Percentiles rank a stretch among this genome's conserved stretches.
phyloP scores from a whole-genome alignment of 2,888 invertebrate genomes.

The Meganola albula region DNA sequence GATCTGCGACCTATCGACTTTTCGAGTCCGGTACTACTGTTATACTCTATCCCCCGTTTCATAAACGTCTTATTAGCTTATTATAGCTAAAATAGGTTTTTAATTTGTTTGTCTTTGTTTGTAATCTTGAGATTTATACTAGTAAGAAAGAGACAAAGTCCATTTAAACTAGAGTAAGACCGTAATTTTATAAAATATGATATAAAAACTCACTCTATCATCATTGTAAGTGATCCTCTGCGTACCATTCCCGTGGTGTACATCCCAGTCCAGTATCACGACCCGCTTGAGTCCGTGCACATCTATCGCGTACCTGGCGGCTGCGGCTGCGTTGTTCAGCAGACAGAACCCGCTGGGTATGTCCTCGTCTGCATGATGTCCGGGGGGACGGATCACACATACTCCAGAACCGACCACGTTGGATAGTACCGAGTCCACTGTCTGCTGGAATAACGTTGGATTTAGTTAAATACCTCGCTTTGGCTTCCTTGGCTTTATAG shows the following conservation, averaged over 20 bases:
- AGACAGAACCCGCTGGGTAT: slow-evolving; percentile 93
- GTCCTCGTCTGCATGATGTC: slow-evolving; percentile 90
- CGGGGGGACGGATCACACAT: slow-evolving; percentile 92
- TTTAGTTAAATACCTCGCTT: too few species aligned
- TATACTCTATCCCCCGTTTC: too few species aligned
- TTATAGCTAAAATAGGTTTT: too few species aligned
- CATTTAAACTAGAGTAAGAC: too few species aligned
- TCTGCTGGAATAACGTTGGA: slow-evolving; percentile 38
- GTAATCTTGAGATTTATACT: too few species aligned
- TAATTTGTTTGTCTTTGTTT: too few species aligned
- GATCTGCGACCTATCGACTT: too few species aligned
- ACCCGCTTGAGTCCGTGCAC: slow-evolving; percentile 78
- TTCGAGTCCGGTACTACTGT: too few species aligned
- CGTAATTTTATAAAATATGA: too few species aligned
- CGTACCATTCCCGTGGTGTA: slow-evolving; percentile 97
- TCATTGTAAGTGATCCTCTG: slow-evolving; percentile 86
- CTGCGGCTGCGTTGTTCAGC: slow-evolving; percentile 91
- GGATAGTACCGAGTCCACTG: slow-evolving; percentile 82
- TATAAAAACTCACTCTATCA: slow-evolving; percentile 59
- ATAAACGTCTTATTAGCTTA: too few species aligned
- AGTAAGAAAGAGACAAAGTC: too few species aligned
- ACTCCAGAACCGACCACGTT: slow-evolving; percentile 83
- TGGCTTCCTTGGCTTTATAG: too few species aligned
- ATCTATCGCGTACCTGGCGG: slow-evolving; percentile 84
- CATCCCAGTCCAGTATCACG: slow-evolving; percentile 95